These are phyloP conservation scores for Rousettus leschenaultii DNA, from an alignment of 2,113 vertebrate genomes.

Conservation along the genomic window DNA sequence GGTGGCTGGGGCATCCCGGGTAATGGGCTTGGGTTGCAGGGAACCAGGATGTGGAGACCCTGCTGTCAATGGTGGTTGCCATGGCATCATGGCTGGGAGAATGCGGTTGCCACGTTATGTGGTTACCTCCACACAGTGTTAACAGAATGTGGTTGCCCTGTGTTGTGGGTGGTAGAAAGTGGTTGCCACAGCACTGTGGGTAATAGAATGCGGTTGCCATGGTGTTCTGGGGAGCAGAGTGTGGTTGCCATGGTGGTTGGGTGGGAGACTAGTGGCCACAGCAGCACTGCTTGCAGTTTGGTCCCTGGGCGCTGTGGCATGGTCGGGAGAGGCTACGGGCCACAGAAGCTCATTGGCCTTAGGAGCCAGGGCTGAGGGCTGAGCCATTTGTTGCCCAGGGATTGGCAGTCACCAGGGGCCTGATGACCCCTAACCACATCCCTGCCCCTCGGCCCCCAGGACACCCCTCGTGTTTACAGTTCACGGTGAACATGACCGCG, in stretches of 20 bases:
- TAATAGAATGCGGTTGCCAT: conserved; percentile 67
- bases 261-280: neutral
- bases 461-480: conserved; percentile 96
- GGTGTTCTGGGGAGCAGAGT: conserved; percentile 51
- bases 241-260: conserved; percentile 60
- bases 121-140: neutral
- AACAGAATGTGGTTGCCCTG: neutral
- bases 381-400: neutral
- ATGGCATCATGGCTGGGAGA: neutral
- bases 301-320: neutral
- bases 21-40: neutral
- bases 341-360: neutral
- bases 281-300: neutral
- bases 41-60: neutral
- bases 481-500: conserved; percentile 96
- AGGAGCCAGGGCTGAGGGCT: neutral
- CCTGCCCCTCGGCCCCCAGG: conserved; percentile 78
- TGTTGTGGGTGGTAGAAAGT: conserved; percentile 61
- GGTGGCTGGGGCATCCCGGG: neutral
- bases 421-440: neutral
- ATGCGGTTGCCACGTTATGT: neutral
- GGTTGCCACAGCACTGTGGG: conserved; percentile 64
- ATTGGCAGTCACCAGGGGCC: neutral
- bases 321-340: neutral
- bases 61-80: neutral